These are phyloP conservation scores for Sebastes hubbsi DNA, from an alignment of 2,797 vertebrate genomes.

Conservation along the genomic window DNA sequence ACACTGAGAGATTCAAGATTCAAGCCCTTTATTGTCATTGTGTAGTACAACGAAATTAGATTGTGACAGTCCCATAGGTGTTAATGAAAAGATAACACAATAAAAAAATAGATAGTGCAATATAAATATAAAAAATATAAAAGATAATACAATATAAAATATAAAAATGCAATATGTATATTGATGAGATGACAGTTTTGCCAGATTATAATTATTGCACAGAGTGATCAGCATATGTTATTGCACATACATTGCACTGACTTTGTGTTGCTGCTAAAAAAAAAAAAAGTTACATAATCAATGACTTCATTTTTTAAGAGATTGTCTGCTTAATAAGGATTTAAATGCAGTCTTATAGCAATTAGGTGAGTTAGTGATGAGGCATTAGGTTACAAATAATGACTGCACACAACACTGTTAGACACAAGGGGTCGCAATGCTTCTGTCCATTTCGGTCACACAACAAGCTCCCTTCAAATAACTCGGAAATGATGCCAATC, in stretches of 20 bases:
- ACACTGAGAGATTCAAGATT: too few species aligned
- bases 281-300: background rate
- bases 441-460: background rate
- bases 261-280: background rate
- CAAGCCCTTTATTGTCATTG: too few species aligned
- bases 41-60: too few species aligned
- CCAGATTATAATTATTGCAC: too few species aligned
- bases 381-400: background rate
- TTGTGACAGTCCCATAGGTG: too few species aligned
- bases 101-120: too few species aligned
- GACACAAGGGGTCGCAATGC: slow-evolving; percentile 64
- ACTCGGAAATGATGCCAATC: slow-evolving; percentile 35
- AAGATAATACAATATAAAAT: too few species aligned
- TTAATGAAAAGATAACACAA: too few species aligned
- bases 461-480: slow-evolving; percentile 52
- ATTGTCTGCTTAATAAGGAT: background rate
- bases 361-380: background rate
- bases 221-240: too few species aligned
- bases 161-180: too few species aligned
- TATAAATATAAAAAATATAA: too few species aligned
- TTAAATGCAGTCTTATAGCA: background rate
- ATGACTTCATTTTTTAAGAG: background rate
- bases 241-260: background rate
- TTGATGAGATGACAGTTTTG: too few species aligned
- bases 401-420: slow-evolving; percentile 1